phyloP scores from a whole-genome alignment of 2,797 vertebrate species.

The Lates japonicus region DNA sequence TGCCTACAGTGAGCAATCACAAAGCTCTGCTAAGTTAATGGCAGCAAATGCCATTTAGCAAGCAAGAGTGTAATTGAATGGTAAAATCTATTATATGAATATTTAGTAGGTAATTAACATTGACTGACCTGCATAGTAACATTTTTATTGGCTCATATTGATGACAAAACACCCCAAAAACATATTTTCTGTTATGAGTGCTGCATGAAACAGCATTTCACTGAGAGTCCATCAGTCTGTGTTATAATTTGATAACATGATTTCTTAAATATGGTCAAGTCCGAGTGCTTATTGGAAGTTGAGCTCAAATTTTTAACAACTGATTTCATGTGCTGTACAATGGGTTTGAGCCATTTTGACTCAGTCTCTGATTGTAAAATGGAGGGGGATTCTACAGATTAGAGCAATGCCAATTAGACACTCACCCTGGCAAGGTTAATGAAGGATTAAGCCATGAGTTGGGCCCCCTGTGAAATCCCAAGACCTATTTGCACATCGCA shows the following conservation, averaged over 20 bases:
- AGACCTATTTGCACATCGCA: slow-evolving; percentile 26
- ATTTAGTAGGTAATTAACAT: slow-evolving; percentile 15
- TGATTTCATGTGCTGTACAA: too few species aligned
- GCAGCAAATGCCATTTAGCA: slow-evolving; percentile 36
- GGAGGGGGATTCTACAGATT: too few species aligned
- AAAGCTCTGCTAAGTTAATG: slow-evolving; percentile 31
- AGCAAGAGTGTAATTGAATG: slow-evolving; percentile 33
- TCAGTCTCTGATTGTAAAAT: too few species aligned
- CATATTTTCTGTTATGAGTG: slow-evolving; percentile 3
- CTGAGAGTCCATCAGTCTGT: too few species aligned
- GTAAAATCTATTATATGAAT: slow-evolving; percentile 37
- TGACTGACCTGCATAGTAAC: slow-evolving; percentile 12
- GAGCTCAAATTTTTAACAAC: too few species aligned
- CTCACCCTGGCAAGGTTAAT: too few species aligned
- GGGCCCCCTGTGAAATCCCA: slow-evolving; percentile 38
- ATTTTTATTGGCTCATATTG: slow-evolving; percentile 17
- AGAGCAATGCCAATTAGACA: too few species aligned
- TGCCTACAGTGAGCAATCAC: slow-evolving; percentile 17
- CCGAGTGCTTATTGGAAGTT: too few species aligned
- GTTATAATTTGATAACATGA: too few species aligned
- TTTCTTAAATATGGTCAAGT: too few species aligned
- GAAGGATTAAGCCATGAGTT: too few species aligned
- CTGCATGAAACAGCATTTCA: neutral
- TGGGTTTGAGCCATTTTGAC: too few species aligned
- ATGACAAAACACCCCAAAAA: slow-evolving; percentile 17